Evolutionary conservation across 1,140 invertebrate species (phyloP).

Genomic region (Eupristina koningsbergeri): DNA sequence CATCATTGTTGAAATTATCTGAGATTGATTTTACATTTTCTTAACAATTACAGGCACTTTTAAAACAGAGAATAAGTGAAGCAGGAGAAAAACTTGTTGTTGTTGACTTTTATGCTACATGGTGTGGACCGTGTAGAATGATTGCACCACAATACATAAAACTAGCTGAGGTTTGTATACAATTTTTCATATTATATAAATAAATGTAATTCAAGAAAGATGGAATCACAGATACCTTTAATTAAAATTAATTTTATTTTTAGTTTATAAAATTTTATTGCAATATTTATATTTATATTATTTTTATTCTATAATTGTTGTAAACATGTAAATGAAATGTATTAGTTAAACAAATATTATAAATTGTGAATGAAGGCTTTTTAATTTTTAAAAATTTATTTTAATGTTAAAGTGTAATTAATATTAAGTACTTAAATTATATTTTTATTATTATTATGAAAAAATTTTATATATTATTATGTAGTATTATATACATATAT

Average conservation of each 20-base stretch:
- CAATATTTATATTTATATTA: no score
- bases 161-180: constrained; percentile 74
- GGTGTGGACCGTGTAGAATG: constrained; percentile 95
- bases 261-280: no score
- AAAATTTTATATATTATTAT: background rate
- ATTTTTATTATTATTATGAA: background rate
- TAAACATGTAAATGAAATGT: no score
- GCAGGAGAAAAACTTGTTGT: constrained; percentile 90
- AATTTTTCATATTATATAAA: background rate
- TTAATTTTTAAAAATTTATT: no score
- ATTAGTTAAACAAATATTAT: background rate
- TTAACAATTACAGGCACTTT: constrained; percentile 78
- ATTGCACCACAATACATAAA: constrained; percentile 88
- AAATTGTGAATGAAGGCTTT: background rate
- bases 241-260: no score
- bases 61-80: constrained; percentile 80
- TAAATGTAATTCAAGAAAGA: background rate
- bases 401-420: no score
- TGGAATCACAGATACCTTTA: no score
- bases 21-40: constrained; percentile 37
- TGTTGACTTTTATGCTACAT: constrained; percentile 89
- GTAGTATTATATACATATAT: constrained; percentile 54
- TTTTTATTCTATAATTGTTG: no score
- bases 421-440: background rate
- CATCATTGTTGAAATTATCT: no score